Conservation (phyloP, 2,797 vertebrate genomes). For the Peromyscus eremicus region DNA sequence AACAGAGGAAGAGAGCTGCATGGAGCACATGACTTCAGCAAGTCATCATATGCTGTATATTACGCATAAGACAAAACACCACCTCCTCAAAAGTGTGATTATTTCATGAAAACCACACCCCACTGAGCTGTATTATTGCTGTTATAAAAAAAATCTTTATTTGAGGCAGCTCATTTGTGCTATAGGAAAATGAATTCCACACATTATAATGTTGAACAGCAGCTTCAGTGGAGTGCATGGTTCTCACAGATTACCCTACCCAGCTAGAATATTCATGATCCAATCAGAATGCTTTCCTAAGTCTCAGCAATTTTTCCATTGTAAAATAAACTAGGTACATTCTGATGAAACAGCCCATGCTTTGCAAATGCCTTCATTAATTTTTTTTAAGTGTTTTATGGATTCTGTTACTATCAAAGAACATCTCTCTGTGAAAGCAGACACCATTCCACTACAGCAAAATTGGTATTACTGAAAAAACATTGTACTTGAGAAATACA, state of each 20-base stretch:
- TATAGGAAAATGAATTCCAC: slow-evolving; percentile 81
- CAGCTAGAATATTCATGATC: slow-evolving; percentile 87
- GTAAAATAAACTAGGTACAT: slow-evolving; percentile 80
- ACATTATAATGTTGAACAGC: slow-evolving; percentile 84
- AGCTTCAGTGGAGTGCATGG: slow-evolving; percentile 79
- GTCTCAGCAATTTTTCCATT: slow-evolving; percentile 80
- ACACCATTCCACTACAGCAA: slow-evolving; percentile 62
- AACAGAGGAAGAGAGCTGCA: slow-evolving; percentile 50
- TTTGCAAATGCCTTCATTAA: slow-evolving; percentile 71
- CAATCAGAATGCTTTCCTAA: slow-evolving; percentile 83
- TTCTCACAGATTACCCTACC: slow-evolving; percentile 84
- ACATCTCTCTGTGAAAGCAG: slow-evolving; percentile 53
- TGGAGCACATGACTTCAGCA: neutral
- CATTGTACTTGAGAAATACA: slow-evolving; percentile 69
- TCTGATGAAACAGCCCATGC: slow-evolving; percentile 74
- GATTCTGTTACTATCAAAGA: slow-evolving; percentile 74
- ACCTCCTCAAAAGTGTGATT: slow-evolving; percentile 77
- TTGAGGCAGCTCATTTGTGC: slow-evolving; percentile 81
- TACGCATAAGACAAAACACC: slow-evolving; percentile 50
- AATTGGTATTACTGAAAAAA: slow-evolving; percentile 79
- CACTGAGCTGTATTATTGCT: slow-evolving; percentile 76
- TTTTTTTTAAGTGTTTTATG: slow-evolving; percentile 68
- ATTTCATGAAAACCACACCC: slow-evolving; percentile 80
- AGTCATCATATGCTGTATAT: slow-evolving; percentile 21
- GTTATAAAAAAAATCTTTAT: slow-evolving; percentile 82